Percentiles rank a stretch among this genome's conserved stretches.
Evolutionary conservation across 2,113 vertebrate genomes (phyloP).

Genomic region (Machaerirhynchus nigripectus): DNA sequence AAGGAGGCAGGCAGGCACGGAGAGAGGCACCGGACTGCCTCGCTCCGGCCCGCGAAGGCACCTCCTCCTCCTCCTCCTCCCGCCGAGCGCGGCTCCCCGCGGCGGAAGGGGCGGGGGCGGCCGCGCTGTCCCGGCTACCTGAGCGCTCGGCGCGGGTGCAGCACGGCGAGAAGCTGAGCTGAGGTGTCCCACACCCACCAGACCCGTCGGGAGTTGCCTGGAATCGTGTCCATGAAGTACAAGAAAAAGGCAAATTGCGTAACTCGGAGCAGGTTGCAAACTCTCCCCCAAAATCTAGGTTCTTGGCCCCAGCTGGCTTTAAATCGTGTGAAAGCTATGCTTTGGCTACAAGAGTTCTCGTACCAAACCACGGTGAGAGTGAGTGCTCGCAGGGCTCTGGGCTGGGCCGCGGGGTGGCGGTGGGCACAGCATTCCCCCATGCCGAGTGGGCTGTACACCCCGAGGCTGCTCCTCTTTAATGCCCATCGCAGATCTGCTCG

Average conservation of each 20-base stretch:
- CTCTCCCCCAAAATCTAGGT: neutral
- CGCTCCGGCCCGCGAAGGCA: neutral
- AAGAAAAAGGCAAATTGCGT: neutral
- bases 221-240: neutral
- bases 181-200: neutral
- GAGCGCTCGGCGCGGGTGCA: neutral
- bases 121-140: no score
- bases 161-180: neutral
- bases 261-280: neutral
- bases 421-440: neutral
- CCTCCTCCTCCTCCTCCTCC: neutral
- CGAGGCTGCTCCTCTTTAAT: neutral
- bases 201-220: neutral
- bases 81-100: neutral
- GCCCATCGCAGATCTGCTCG: accelerated
- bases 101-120: neutral
- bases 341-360: neutral
- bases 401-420: accelerated
- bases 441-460: accelerated
- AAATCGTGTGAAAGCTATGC: neutral
- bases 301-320: neutral
- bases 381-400: accelerated
- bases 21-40: neutral
- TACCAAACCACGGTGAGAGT: no score
- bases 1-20: neutral